These are phyloP conservation scores for Mus minutoides DNA, from an alignment of 2,797 vertebrate genomes.

Conservation along the genomic window DNA sequence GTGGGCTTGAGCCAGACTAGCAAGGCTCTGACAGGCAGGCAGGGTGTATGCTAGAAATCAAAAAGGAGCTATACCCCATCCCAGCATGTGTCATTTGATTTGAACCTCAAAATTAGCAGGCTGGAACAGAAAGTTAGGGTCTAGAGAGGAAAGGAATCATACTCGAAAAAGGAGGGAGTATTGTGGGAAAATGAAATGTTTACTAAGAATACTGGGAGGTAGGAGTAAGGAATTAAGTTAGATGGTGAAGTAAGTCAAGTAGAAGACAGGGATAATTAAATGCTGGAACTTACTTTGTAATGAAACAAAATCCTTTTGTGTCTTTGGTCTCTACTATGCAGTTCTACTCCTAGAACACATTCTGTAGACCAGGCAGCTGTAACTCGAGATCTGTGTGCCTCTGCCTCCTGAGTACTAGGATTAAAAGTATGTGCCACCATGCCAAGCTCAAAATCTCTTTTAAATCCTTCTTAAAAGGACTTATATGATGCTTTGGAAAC, in stretches of 20 bases:
- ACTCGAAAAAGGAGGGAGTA: not conserved
- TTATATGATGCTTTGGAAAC: slow-evolving; percentile 27
- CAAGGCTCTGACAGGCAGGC: not conserved
- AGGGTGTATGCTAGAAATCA: not conserved
- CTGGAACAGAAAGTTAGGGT: not conserved
- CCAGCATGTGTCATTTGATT: not conserved
- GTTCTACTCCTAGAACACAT: not conserved
- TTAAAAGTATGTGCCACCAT: not conserved
- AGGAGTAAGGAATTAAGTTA: not conserved
- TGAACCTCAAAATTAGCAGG: not conserved
- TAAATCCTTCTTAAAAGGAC: slow-evolving; percentile 18
- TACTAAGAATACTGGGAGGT: slow-evolving; percentile 6
- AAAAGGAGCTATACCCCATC: not conserved
- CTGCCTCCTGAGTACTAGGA: not conserved
- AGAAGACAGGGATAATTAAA: not conserved
- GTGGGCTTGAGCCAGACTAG: not conserved
- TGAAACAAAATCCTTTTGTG: not conserved
- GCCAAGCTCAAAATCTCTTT: not conserved
- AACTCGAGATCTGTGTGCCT: not conserved
- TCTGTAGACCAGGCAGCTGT: not conserved
- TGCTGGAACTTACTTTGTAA: slow-evolving; percentile 14
- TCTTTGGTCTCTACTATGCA: not conserved
- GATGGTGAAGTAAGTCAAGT: not conserved
- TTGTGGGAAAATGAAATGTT: not conserved
- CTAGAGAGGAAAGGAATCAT: not conserved